Evolutionary conservation across 2,888 invertebrate species (phyloP).

Genomic region (Strigamia crassipes): DNA sequence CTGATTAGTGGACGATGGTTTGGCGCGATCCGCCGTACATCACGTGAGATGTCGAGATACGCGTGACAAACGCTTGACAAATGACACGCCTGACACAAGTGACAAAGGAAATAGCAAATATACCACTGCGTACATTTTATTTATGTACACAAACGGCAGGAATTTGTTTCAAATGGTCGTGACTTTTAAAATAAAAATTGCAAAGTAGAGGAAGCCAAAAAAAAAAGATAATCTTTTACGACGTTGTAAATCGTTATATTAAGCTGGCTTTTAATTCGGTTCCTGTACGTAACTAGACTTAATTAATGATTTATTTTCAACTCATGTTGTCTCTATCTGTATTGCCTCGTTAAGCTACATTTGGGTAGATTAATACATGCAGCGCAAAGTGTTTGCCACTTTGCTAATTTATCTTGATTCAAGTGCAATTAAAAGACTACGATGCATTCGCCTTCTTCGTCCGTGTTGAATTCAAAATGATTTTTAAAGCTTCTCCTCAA

Average conservation of each 20-base stretch:
- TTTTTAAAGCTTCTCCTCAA: background rate
- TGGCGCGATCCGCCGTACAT: background rate
- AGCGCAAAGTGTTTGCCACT: background rate
- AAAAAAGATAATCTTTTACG: background rate
- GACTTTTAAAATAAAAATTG: background rate
- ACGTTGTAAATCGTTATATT: background rate
- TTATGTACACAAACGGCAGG: too few relatives aligned
- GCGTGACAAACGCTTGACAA: conserved; percentile 12
- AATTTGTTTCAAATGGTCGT: background rate
- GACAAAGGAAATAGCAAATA: conserved; percentile 12
- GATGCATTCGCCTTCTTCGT: background rate
- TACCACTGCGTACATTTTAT: background rate
- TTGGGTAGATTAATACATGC: background rate
- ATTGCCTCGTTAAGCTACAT: conserved; percentile 11
- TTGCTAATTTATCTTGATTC: conserved; percentile 30
- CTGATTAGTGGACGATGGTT: background rate
- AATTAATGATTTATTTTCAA: conserved; percentile 13
- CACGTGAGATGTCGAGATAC: background rate
- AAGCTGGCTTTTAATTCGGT: background rate
- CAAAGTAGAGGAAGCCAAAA: too few relatives aligned
- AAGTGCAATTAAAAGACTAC: background rate
- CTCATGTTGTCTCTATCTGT: background rate
- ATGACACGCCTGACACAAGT: background rate
- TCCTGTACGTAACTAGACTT: background rate
- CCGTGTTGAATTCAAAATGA: background rate